Base-by-base conservation (phyloP, 2,113 vertebrate genomes). In the Antechinus stuartii region DNA sequence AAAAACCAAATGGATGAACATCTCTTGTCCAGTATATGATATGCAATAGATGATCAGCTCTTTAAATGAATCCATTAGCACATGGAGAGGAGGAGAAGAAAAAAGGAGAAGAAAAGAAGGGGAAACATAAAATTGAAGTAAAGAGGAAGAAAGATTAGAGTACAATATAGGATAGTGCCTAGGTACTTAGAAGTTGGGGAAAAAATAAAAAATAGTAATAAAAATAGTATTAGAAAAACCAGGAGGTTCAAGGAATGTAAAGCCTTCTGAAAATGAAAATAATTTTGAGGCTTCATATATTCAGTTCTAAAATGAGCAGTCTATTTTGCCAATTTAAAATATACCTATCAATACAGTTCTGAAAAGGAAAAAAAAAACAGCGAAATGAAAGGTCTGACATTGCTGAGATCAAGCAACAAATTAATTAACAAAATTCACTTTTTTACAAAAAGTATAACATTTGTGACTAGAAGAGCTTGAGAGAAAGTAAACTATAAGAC, bases 391-490 rank as follows among this genome's bases (percentile, higher is more conserved):
- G 46, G 84, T 26, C 76, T 35, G 30, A 46, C 8, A 54, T 27
- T 57, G 10, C 14, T 12, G 47, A 93, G 24, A 50, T 6, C 2
- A 23, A 0, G 0, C 27, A 3, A 54, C 0, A 84, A 84, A n/a
- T 23, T 22, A 19, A n/a, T 22, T n/a, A 2, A 68, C n/a, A 84
- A 42, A 84, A 84, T 84, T 84, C n/a, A 42, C 19, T 84, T 84
- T 84, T 84, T 84, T 23, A 84, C 19, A 42, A 16, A 16, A 84
- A 23, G 19, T 8, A 19, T 84, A 84, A 16, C 8, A 84, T 84
- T 42, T 42, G 19, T 42, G 19, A 1, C 16, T 42, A 7, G 6
- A 84, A 84, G n/a, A n/a, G 6, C 35, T 7, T 2, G 4, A 76
- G 57, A 84, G 35, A 42, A 19, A 42, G 5, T 42, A 42, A 42